Base-by-base conservation (phyloP, 2,797 vertebrate genomes). In the Euthynnus affinis region DNA sequence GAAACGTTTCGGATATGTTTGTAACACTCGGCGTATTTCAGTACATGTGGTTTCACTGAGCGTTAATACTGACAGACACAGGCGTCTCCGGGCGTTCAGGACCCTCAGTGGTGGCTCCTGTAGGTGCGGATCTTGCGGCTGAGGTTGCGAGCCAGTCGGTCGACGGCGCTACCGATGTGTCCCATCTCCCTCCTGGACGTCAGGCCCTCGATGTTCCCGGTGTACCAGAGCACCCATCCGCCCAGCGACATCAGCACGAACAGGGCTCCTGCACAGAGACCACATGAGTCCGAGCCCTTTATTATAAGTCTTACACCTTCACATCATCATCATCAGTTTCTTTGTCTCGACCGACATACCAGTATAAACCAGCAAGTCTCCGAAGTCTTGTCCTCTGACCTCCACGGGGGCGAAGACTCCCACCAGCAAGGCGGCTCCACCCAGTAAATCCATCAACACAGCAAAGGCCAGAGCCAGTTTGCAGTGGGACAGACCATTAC, bases 191-290 rank as follows among this genome's bases (percentile, higher is more conserved):
- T 96, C 10, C 89, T 92, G 9, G 94, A 82, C 6, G 93, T 91
- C 79, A 96, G 91, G 14, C 96, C 96, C 12, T 97, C 96, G 64
- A 97, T 97, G 93, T 98, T 97, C 9, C 97, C 97, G 6, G 95
- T 98, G 94, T 98, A 98, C 97, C 97, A 98, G 91, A 97, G 86
- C 53, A 97, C 96, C 97, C 97, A 98, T 1, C 96, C 96, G 0
- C 94, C 93, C 69, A 98, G 94, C 52, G 97, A 97, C 83, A 95
- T 87, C 57, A 98, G 89, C 56, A 98, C 94, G 0, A 98, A 88
- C 81, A 98, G 92, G 2, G 95, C 96, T 0, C 97, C 93, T 94
- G 86, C 4, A 46, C 0, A 20, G 14, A 61, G 4, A 42, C 0
- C 23, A 25, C 17, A 1, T 17, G 18, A 14, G n/a, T 4, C 5